Conservation (phyloP, 2,797 vertebrate genomes). For the Siniperca scherzeri region DNA sequence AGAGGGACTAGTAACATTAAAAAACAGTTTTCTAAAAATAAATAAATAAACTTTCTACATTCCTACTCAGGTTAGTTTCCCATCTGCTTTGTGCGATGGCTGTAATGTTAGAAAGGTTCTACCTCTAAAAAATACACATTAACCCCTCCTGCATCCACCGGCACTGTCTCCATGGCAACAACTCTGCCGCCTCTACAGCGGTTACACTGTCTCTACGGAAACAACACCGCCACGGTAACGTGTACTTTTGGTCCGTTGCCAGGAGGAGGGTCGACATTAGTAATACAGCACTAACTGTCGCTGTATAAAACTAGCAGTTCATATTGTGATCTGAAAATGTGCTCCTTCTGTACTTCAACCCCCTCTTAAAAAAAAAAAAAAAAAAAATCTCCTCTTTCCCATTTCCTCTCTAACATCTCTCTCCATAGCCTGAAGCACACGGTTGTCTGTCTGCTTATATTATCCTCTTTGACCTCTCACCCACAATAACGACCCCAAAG, state of each 20-base stretch:
- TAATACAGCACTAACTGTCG: conserved; percentile 24
- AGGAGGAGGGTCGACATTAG: conserved; percentile 32
- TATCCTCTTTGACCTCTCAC: neutral
- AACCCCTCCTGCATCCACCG: conserved; percentile 26
- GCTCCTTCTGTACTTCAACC: neutral
- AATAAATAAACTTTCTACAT: conserved; percentile 83
- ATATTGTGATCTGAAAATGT: conserved; percentile 1
- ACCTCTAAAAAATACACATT: conserved; percentile 56
- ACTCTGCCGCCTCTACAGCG: neutral
- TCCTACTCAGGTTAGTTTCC: conserved; percentile 73
- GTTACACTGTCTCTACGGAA: neutral
- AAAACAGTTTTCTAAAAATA: conserved; percentile 79
- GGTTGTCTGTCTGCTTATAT: neutral
- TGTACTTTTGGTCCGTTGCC: conserved; percentile 37
- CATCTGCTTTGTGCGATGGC: conserved; percentile 38
- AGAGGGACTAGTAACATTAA: conserved; percentile 68
- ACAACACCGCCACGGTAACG: neutral
- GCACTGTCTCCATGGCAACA: conserved; percentile 11
- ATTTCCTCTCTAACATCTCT: neutral
- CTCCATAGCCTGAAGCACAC: neutral
- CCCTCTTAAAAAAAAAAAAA: neutral
- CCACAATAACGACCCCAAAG: neutral
- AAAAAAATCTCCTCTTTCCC: neutral
- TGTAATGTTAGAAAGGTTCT: conserved; percentile 78
- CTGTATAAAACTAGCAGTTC: conserved; percentile 19